Evolutionary conservation across 2,888 invertebrate species (phyloP).

Genomic region (Diplolepis rosae): DNA sequence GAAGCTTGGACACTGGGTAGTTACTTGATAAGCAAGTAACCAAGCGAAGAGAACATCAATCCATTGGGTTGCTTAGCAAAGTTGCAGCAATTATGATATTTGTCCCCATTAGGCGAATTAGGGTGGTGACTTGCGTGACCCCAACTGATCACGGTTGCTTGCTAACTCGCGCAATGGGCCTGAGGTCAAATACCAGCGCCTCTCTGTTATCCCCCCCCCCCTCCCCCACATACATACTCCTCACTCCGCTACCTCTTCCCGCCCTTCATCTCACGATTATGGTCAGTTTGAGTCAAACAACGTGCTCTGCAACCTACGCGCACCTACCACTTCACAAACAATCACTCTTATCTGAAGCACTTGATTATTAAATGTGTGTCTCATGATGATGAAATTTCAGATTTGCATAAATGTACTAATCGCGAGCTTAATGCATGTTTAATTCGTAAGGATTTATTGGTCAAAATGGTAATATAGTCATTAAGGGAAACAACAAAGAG

Average conservation of each 20-base stretch:
- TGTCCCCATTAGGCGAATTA: conserved; percentile 72
- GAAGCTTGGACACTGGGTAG: neutral
- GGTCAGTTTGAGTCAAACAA: conserved; percentile 44
- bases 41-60: conserved; percentile 60
- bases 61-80: conserved; percentile 63
- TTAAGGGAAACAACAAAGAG: too few species aligned
- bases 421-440: too few species aligned
- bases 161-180: conserved; percentile 70
- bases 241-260: conserved; percentile 35
- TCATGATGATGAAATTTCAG: conserved; percentile 29
- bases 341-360: conserved; percentile 25
- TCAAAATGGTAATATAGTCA: too few species aligned
- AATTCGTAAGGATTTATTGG: too few species aligned
- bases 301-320: conserved; percentile 48
- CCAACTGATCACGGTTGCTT: conserved; percentile 65
- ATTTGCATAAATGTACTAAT: conserved; percentile 5
- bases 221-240: conserved; percentile 40
- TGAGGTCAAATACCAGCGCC: conserved; percentile 70
- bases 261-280: conserved; percentile 39
- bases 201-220: conserved; percentile 49
- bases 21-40: conserved; percentile 34
- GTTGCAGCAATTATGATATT: conserved; percentile 72
- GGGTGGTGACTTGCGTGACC: conserved; percentile 72
- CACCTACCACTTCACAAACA: conserved; percentile 40
- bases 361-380: conserved; percentile 28